These are phyloP conservation scores for Tiaroga cobitis DNA, from an alignment of 2,797 vertebrate genomes.

Conservation along the genomic window DNA sequence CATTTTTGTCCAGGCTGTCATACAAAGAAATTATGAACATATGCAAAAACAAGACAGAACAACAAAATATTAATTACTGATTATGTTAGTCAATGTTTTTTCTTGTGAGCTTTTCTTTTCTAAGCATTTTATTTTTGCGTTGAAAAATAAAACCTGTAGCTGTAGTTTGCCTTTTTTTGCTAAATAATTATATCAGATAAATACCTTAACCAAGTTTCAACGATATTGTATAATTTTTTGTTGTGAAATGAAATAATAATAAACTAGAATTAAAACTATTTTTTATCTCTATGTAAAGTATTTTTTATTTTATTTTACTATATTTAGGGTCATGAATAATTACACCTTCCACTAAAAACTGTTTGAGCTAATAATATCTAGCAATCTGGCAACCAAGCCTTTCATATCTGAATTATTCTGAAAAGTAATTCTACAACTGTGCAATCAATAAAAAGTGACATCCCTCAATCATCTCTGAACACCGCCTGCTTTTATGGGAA, in stretches of 20 bases:
- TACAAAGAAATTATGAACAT: neutral
- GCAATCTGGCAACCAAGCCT: neutral
- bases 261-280: neutral
- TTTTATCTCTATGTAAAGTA: too few species aligned
- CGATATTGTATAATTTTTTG: too few species aligned
- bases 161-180: neutral
- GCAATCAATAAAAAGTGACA: neutral
- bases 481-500: neutral
- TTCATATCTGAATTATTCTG: neutral
- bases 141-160: neutral
- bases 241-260: neutral
- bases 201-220: neutral
- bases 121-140: neutral
- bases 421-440: too few species aligned
- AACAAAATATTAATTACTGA: neutral
- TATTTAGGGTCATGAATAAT: neutral
- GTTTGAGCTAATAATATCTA: neutral
- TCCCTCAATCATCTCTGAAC: neutral
- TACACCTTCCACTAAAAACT: neutral
- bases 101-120: too few species aligned
- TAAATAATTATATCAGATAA: too few species aligned
- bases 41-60: neutral
- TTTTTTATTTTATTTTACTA: neutral
- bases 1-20: neutral
- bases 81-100: neutral